Conservation (phyloP, 2,113 vertebrate genomes). For the Phalacrocorax brasilianus region DNA sequence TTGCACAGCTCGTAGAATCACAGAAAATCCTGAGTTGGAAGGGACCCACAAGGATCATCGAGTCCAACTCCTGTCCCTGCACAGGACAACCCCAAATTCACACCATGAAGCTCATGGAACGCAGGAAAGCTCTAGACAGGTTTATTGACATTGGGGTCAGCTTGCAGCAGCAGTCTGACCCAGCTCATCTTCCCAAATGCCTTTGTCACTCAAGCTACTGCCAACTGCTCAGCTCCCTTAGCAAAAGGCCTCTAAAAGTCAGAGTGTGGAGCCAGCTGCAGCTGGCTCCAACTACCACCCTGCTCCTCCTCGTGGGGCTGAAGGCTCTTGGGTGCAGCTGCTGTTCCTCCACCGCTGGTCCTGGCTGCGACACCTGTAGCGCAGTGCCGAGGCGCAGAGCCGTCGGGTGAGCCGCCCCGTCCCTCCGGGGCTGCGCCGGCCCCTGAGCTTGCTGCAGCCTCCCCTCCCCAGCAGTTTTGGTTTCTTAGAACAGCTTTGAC, state of each 20-base stretch:
- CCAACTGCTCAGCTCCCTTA: not conserved
- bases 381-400: accelerated
- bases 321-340: not conserved
- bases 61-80: too few species aligned
- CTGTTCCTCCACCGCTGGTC: accelerated
- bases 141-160: not conserved
- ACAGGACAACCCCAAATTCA: too few species aligned
- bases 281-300: not conserved
- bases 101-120: not conserved
- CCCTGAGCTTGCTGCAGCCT: not conserved
- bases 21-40: too few species aligned
- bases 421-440: too few species aligned
- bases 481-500: not conserved
- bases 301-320: not conserved
- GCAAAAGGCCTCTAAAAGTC: not conserved
- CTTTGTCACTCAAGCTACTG: accelerated
- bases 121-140: accelerated
- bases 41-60: too few species aligned
- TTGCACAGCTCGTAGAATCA: too few species aligned
- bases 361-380: not conserved
- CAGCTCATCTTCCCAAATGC: accelerated
- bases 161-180: not conserved
- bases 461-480: not conserved
- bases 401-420: too few species aligned
- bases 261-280: accelerated